Conservation (phyloP, 2,113 vertebrate genomes). For the Bufo gargarizans region DNA sequence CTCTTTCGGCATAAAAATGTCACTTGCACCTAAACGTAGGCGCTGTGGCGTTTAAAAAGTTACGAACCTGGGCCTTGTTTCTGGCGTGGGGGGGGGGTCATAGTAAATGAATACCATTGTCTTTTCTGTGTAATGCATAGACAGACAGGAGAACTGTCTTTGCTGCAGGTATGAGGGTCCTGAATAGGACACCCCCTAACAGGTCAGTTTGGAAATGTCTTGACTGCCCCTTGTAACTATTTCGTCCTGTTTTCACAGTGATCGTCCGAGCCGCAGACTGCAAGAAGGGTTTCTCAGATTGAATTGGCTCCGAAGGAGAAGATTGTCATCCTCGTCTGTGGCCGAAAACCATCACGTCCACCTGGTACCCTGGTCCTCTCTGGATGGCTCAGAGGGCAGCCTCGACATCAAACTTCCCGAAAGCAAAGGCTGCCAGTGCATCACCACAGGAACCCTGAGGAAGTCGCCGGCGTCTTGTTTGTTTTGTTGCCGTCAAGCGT, state of each 20-base stretch:
- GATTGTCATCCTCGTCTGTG: slow-evolving; percentile 85
- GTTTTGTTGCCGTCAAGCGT: slow-evolving; percentile 87
- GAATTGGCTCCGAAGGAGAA: slow-evolving; percentile 89
- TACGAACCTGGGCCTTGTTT: too few species aligned
- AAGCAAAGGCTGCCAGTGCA: slow-evolving; percentile 92
- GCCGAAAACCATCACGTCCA: slow-evolving; percentile 91
- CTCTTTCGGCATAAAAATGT: too few species aligned
- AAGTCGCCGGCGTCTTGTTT: slow-evolving; percentile 81
- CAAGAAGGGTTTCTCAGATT: slow-evolving; percentile 94
- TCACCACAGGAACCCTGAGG: slow-evolving; percentile 78
- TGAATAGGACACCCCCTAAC: neutral
- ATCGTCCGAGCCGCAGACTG: slow-evolving; percentile 93
- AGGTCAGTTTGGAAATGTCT: neutral
- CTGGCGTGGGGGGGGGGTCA: too few species aligned
- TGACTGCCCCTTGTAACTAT: neutral
- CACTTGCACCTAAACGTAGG: too few species aligned
- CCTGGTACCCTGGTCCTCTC: slow-evolving; percentile 85
- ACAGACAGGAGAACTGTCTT: neutral
- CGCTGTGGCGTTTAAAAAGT: too few species aligned
- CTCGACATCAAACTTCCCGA: slow-evolving; percentile 90
- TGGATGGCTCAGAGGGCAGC: slow-evolving; percentile 85
- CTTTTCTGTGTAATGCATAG: too few species aligned
- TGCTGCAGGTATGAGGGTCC: neutral
- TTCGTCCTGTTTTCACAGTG: slow-evolving; percentile 71
- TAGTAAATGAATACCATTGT: too few species aligned